Percentiles rank a stretch among this genome's conserved stretches.
Conservation (phyloP, 2,888 invertebrate genomes). For the Octonoba sinensis region DNA sequence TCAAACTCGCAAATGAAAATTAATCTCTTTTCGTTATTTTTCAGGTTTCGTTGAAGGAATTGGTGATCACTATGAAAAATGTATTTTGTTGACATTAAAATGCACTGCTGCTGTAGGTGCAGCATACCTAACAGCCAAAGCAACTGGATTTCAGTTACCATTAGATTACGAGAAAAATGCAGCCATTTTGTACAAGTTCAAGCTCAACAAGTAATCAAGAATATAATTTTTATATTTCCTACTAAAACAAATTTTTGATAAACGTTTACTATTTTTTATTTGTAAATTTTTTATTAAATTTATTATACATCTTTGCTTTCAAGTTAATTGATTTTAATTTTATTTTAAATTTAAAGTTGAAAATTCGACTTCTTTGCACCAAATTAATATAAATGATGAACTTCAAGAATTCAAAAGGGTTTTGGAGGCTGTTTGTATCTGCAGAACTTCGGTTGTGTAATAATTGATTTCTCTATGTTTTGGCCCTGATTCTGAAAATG, state of each 20-base stretch:
- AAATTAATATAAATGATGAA: no score
- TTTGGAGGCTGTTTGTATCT: no score
- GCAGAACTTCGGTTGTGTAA: no score
- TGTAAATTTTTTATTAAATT: background rate
- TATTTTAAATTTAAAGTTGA: no score
- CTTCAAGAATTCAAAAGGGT: no score
- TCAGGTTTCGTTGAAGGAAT: conserved; percentile 65
- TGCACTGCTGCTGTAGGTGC: conserved; percentile 88
- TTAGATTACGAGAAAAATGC: conserved; percentile 74
- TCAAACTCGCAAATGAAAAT: background rate
- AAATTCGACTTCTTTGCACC: no score
- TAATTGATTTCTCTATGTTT: no score
- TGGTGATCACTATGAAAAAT: conserved; percentile 72
- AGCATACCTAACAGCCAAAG: conserved; percentile 85
- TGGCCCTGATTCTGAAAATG: no score
- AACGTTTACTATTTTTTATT: conserved; percentile 1
- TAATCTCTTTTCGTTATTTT: conserved; percentile 35
- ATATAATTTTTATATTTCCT: conserved; percentile 2
- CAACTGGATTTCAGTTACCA: conserved; percentile 77
- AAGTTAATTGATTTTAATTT: no score
- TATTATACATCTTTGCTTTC: background rate
- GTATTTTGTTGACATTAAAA: conserved; percentile 79
- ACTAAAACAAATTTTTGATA: conserved; percentile 1
- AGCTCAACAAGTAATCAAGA: background rate
- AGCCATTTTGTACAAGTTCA: conserved; percentile 55